These are phyloP conservation scores for Conchocele bisecta DNA, from an alignment of 2,888 invertebrate genomes.

Conservation along the genomic window DNA sequence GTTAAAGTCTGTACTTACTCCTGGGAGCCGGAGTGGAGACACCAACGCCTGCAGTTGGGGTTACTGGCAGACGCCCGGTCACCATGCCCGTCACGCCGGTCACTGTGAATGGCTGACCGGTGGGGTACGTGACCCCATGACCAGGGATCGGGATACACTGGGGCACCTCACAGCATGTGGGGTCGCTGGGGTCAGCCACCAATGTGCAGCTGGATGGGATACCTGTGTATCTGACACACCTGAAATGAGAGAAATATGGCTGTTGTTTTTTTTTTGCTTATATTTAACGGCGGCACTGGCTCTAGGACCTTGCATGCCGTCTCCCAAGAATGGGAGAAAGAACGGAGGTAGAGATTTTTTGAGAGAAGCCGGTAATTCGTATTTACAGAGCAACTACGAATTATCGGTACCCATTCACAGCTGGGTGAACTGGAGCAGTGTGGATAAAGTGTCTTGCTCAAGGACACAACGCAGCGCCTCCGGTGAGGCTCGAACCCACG, in stretches of 20 bases:
- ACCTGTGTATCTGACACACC: slow-evolving; percentile 63
- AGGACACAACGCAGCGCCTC: no score
- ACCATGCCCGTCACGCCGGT: slow-evolving; percentile 67
- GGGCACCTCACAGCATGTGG: slow-evolving; percentile 67
- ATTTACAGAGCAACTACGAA: no score
- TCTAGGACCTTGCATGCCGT: no score
- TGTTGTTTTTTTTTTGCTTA: no score
- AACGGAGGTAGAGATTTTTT: no score
- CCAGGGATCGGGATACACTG: slow-evolving; percentile 64
- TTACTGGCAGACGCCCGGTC: slow-evolving; percentile 62
- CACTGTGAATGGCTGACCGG: slow-evolving; percentile 50
- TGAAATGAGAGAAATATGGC: slow-evolving; percentile 9
- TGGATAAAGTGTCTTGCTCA: no score
- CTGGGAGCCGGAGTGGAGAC: slow-evolving; percentile 58
- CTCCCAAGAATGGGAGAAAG: no score
- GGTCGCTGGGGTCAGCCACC: slow-evolving; percentile 68
- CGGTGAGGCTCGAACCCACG: no score
- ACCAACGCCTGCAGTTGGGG: slow-evolving; percentile 55
- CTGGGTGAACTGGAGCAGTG: no score
- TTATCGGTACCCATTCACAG: no score
- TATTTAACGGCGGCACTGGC: no score
- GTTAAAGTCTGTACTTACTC: slow-evolving; percentile 61
- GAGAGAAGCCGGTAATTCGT: no score
- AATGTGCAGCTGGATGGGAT: slow-evolving; percentile 57
- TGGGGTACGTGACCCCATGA: slow-evolving; percentile 53